Percentiles rank a stretch among this genome's conserved stretches.
phyloP scores from a whole-genome alignment of 1,140 invertebrate species.

The Bombus cullumanus region DNA sequence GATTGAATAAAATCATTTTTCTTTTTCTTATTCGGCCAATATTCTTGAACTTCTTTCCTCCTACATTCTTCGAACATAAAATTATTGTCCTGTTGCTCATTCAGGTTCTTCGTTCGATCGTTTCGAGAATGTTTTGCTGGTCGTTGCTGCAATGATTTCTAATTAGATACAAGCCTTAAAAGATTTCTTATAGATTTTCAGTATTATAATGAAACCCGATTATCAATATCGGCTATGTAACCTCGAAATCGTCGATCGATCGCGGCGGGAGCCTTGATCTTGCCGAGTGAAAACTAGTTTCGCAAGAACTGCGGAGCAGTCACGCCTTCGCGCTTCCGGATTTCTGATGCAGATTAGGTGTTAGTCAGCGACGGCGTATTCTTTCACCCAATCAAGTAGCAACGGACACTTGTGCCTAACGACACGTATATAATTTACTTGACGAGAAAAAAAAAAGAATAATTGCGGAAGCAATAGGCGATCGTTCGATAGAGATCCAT shows the following conservation, averaged over 20 bases:
- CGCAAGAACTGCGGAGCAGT: slow-evolving; percentile 38
- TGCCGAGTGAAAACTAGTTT: slow-evolving; percentile 59
- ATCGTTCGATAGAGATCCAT: background rate
- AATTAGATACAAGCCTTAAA: background rate
- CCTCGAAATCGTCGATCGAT: slow-evolving; percentile 53
- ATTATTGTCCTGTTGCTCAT: background rate
- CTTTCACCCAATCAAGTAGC: slow-evolving; percentile 17
- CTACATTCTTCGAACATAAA: background rate
- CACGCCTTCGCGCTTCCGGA: slow-evolving; percentile 57
- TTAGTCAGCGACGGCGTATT: slow-evolving; percentile 20
- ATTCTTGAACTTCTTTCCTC: background rate
- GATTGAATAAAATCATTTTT: background rate
- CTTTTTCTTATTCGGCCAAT: background rate
- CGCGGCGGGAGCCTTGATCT: slow-evolving; percentile 57
- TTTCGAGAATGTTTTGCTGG: background rate
- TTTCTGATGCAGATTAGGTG: slow-evolving; percentile 53
- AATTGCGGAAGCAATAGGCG: slow-evolving; percentile 11
- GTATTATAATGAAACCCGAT: background rate
- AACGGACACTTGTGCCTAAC: slow-evolving; percentile 24
- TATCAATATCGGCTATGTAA: background rate
- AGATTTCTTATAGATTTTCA: too few species aligned
- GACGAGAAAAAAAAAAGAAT: background rate
- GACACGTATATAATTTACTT: slow-evolving; percentile 1
- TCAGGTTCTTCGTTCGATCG: too few species aligned
- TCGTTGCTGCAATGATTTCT: background rate